A percentile compares a stretch with the other conserved stretches of the same genome.
Evolutionary conservation across 1,140 invertebrate genomes (phyloP).

Genomic region (Drosophila pallidifrons): DNA sequence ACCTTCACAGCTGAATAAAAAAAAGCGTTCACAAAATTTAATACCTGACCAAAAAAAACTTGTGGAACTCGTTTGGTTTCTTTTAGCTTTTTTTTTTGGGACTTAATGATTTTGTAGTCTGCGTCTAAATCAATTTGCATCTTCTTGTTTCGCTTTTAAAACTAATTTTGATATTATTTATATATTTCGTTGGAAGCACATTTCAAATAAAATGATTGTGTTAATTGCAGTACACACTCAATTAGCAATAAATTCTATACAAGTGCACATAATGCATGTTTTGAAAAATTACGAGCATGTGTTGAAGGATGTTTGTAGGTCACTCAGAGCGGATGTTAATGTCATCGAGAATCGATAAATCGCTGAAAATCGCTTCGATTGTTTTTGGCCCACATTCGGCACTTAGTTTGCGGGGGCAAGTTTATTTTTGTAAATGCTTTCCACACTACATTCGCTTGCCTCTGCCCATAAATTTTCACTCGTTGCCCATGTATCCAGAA

Average conservation of each 20-base stretch:
- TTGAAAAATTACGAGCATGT: neutral
- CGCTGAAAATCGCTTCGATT: conserved; percentile 50
- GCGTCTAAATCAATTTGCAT: conserved; percentile 57
- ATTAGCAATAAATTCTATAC: conserved; percentile 32
- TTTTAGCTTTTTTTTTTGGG: conserved; percentile 22
- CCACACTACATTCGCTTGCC: conserved; percentile 52
- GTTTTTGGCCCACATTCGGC: conserved; percentile 66
- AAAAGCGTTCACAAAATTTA: conserved; percentile 51
- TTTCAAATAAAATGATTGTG: conserved; percentile 9
- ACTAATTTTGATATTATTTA: conserved; percentile 14
- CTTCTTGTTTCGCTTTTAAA: conserved; percentile 29
- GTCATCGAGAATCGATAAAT: conserved; percentile 35
- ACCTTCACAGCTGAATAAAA: conserved; percentile 63
- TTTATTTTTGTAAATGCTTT: conserved; percentile 76
- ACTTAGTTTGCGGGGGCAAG: conserved; percentile 59
- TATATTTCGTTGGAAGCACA: neutral
- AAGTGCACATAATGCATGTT: neutral
- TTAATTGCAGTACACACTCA: conserved; percentile 23
- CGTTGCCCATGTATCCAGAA: conserved; percentile 39
- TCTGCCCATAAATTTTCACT: conserved; percentile 64
- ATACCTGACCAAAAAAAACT: conserved; percentile 52
- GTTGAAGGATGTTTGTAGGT: conserved; percentile 73
- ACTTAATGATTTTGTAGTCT: neutral
- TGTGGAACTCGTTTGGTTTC: conserved; percentile 71
- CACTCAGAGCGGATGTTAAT: conserved; percentile 56